These are phyloP conservation scores for Zaprionus ghesquierei DNA, from an alignment of 1,140 invertebrate genomes.

Conservation along the genomic window DNA sequence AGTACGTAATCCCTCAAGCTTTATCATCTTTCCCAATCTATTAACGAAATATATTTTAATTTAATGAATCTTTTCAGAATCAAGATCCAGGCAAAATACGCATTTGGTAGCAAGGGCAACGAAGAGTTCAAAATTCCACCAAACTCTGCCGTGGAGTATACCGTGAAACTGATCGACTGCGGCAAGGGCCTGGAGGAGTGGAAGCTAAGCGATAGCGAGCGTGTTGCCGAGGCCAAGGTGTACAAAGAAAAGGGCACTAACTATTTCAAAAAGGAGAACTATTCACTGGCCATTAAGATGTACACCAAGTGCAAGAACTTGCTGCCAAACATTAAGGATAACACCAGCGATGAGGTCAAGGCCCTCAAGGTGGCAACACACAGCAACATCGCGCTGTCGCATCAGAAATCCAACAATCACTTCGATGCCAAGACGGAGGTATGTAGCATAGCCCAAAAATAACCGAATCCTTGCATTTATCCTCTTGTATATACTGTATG, in stretches of 20 bases:
- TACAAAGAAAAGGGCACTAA: constrained; percentile 96
- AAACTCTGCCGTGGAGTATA: constrained; percentile 91
- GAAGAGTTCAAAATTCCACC: constrained; percentile 90
- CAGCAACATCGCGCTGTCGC: constrained; percentile 93
- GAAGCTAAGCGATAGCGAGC: constrained; percentile 90
- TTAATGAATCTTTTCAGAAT: constrained; percentile 34
- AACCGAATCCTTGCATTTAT: too few relatives aligned
- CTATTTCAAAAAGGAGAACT: constrained; percentile 93
- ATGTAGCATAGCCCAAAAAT: too few relatives aligned
- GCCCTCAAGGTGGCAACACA: constrained; percentile 88
- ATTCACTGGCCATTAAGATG: constrained; percentile 92
- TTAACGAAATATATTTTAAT: neutral
- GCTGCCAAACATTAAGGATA: constrained; percentile 78
- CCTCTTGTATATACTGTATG: neutral
- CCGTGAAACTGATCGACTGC: constrained; percentile 91
- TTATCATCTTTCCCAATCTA: neutral
- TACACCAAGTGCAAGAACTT: constrained; percentile 89
- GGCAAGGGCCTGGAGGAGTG: constrained; percentile 92
- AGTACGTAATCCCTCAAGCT: constrained; percentile 26
- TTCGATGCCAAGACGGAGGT: constrained; percentile 87
- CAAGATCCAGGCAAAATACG: constrained; percentile 90
- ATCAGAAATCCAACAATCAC: constrained; percentile 91
- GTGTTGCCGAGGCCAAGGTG: constrained; percentile 90
- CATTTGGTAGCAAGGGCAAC: constrained; percentile 90
- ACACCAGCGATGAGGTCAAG: constrained; percentile 75